Base-by-base conservation (phyloP, 37 sponge, comb jelly and placozoan genomes). In the Cliona cf. orientalis region DNA sequence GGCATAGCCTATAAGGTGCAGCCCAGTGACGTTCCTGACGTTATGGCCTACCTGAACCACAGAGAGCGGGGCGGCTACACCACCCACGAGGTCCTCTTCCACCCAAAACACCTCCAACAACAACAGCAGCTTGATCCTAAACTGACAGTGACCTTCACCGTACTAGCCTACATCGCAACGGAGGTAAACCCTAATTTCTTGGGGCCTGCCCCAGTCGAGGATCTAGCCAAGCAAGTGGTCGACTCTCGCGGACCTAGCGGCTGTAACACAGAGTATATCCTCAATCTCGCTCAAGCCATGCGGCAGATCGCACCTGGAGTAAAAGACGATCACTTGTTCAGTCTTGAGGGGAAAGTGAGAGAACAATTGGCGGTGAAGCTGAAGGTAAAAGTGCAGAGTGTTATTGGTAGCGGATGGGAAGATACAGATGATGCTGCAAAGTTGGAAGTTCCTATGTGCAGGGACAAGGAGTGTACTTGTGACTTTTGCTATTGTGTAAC, bases 61-160 rank as follows among this genome's bases (percentile, higher is more conserved):
- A 49, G 97, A 38, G 99, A 98, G 58, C 89, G 45, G 41, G 79
- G 80, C 59, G 99, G 99, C 31, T 98, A 98, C 71, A 70, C 62
- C 0, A 77, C 82, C 32, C 46, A 76, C 32, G 55, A 86, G 63
- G 73, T 91, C 17, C 41, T 45, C 22, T 98, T 98, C 80, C 71
- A 94, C 70, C 95, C 76, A 58, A 34, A 58, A 17, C 6, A 11
- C 5, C 39, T 35, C 28, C 4, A 21, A 12, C 26, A 11, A n/a
- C n/a, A 5, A 61, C 12, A 28, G 25, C 19, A 40, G 3, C 22
- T 33, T 22, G 26, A 46, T 45, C 85, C 90, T 0, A n/a, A n/a
- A n/a, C n/a, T n/a, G n/a, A n/a, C n/a, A n/a, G n/a, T n/a, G n/a
- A n/a, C n/a, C n/a, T 89, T 96, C 64, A 19, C 44, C 0, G 90